These are phyloP conservation scores for Lithophane semibrunnea DNA, from an alignment of 2,888 invertebrate genomes.

Conservation along the genomic window DNA sequence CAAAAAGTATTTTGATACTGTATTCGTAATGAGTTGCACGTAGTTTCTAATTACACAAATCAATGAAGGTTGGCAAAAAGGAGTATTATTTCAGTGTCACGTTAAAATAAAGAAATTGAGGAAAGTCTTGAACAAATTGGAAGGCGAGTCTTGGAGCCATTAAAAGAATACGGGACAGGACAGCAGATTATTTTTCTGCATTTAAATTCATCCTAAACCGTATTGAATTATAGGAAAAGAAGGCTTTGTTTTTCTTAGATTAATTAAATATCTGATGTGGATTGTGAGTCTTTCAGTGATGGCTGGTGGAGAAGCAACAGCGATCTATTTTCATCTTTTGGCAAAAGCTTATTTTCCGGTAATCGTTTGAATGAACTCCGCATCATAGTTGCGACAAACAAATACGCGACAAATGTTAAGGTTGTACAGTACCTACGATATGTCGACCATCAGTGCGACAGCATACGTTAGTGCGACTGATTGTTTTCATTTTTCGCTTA, in stretches of 20 bases:
- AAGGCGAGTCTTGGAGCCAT: neutral
- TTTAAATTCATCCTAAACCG: neutral
- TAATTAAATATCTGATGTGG: neutral
- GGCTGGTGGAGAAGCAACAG: neutral
- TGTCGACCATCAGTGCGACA: no score
- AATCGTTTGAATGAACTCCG: no score
- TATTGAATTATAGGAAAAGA: neutral
- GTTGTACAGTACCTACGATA: no score
- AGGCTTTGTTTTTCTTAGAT: neutral
- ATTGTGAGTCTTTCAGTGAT: neutral
- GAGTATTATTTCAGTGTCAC: constrained; percentile 3
- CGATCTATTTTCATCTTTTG: neutral
- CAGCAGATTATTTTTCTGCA: neutral
- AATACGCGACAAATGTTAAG: no score
- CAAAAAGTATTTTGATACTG: constrained; percentile 33
- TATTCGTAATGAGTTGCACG: constrained; percentile 25
- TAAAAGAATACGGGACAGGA: neutral
- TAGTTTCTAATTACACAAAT: constrained; percentile 17
- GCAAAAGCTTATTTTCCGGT: neutral
- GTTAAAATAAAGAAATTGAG: neutral
- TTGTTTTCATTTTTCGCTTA: no score
- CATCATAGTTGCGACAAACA: no score
- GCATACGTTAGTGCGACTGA: no score
- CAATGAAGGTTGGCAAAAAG: constrained; percentile 18
- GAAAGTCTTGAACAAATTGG: neutral